These are phyloP conservation scores for Garra rufa DNA, from an alignment of 2,113 vertebrate genomes.

Conservation along the genomic window DNA sequence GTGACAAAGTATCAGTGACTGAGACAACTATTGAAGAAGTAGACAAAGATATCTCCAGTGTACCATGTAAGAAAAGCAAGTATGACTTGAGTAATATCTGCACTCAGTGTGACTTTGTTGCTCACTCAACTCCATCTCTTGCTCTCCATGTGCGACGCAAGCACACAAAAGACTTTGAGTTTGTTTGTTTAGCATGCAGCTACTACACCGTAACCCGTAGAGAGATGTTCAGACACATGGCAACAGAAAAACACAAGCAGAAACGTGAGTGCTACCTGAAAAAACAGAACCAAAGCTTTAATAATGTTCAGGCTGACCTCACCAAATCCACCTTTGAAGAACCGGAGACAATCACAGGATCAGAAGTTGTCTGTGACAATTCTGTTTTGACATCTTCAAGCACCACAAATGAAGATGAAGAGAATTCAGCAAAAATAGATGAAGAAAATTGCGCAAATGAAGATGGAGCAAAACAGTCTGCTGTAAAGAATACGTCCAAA, in stretches of 20 bases:
- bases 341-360: background rate
- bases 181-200: conserved; percentile 92
- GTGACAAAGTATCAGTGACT: conserved; percentile 58
- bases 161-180: conserved; percentile 93
- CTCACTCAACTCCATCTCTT: conserved; percentile 87
- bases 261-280: conserved; percentile 82
- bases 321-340: background rate
- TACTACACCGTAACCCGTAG: conserved; percentile 91
- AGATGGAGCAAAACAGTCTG: background rate
- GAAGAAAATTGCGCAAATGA: conserved; percentile 6
- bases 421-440: background rate
- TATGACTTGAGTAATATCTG: conserved; percentile 76
- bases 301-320: background rate
- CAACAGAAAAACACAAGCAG: conserved; percentile 91
- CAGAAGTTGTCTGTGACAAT: background rate
- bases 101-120: conserved; percentile 83
- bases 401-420: background rate
- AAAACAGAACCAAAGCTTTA: conserved; percentile 39
- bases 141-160: conserved; percentile 89
- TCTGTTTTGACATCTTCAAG: background rate
- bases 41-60: conserved; percentile 39
- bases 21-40: conserved; percentile 49
- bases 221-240: conserved; percentile 91
- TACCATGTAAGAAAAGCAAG: conserved; percentile 63
- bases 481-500: background rate